Evolutionary conservation across 2,888 invertebrate species (phyloP).

Genomic region (Chydorus sphaericus): DNA sequence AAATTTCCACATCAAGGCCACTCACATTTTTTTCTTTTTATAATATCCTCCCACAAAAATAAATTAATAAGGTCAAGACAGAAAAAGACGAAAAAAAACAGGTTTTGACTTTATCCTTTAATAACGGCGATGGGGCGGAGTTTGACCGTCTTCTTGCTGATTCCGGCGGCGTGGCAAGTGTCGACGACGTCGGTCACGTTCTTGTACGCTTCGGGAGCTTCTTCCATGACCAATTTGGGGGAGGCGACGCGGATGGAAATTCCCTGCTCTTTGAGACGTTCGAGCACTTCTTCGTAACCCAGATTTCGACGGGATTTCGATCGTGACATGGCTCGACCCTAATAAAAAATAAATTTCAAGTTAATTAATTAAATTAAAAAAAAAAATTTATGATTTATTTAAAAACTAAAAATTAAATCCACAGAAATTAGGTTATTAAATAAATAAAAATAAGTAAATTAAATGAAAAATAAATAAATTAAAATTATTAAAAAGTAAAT

Average conservation of each 20-base stretch:
- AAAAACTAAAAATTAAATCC: background rate
- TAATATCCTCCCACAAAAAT: too few relatives aligned
- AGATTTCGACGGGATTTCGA: constrained; percentile 93
- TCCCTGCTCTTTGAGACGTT: constrained; percentile 64
- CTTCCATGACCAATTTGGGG: constrained; percentile 98
- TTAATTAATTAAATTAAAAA: background rate
- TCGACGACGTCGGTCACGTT: constrained; percentile 98
- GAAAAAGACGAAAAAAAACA: too few relatives aligned
- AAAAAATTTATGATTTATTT: background rate
- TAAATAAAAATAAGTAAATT: background rate
- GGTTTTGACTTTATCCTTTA: constrained; percentile 92
- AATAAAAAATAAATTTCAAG: constrained; percentile 23
- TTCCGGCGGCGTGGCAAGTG: constrained; percentile 93
- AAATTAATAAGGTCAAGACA: too few relatives aligned
- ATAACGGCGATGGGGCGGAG: constrained; percentile 95
- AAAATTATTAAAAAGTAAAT: constrained; percentile 1
- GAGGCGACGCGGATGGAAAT: constrained; percentile 95
- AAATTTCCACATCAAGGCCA: too few relatives aligned
- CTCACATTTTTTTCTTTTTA: too few relatives aligned
- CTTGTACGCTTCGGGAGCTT: constrained; percentile 98
- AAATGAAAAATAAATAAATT: constrained; percentile 1
- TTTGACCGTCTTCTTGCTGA: constrained; percentile 92
- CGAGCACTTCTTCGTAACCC: constrained; percentile 79
- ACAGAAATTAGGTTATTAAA: background rate
- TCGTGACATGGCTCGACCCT: constrained; percentile 92